phyloP scores from a whole-genome alignment of 1,140 invertebrate species.

The Trichonephila clavipes region DNA sequence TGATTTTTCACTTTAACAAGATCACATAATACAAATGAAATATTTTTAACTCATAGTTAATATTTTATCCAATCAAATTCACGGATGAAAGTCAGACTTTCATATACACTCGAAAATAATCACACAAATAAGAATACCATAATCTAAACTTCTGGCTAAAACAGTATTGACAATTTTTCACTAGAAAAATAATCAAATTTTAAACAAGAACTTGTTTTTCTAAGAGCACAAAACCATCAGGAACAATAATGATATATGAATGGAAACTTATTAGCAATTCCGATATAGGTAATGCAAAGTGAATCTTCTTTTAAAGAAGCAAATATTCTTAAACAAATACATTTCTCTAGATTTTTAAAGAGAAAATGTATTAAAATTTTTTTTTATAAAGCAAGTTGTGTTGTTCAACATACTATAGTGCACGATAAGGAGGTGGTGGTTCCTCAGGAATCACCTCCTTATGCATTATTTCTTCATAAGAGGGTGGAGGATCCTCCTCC shows the following conservation, averaged over 20 bases:
- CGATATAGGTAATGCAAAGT: not conserved
- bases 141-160: no score
- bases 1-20: no score
- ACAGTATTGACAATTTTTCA: not conserved
- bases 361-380: not conserved
- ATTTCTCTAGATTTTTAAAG: not conserved
- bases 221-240: not conserved
- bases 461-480: slow-evolving; percentile 68
- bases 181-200: not conserved
- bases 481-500: slow-evolving; percentile 68
- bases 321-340: not conserved
- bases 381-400: not conserved
- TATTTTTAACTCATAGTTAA: no score
- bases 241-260: not conserved
- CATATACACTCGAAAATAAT: no score
- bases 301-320: not conserved
- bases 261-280: not conserved
- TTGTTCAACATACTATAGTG: slow-evolving; percentile 23
- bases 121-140: no score
- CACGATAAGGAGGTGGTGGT: slow-evolving; percentile 64
- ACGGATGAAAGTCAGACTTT: no score
- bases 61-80: no score
- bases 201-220: not conserved
- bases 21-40: no score
- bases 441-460: slow-evolving; percentile 40